Evolutionary conservation across 2,113 vertebrate genomes (phyloP), one percentile per base, ranked within the genome.

Genomic region (Gopherus evgoodei): DNA sequence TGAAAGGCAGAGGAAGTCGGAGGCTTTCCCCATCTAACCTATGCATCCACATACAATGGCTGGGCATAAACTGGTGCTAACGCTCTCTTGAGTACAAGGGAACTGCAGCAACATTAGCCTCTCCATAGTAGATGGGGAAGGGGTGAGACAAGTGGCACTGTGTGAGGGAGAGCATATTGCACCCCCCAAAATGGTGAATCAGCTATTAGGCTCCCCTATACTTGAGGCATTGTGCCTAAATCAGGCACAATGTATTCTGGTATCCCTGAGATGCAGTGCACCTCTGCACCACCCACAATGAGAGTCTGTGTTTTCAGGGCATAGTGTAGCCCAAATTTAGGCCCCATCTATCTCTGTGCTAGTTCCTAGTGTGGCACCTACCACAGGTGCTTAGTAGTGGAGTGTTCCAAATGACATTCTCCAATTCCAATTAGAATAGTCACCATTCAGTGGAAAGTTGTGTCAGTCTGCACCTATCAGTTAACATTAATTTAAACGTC

Each of bases 41-140:
- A 13, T 35, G 11, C 14, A 62, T 35, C 59, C 29, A 31, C 3
- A 12, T 31, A 35, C 59, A 62, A 14, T 27, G 29, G 21, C 16
- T 83, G 44, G 80, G 27, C 6, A 11, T 29, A 21, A 87, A 24
- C 25, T 81, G 35, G 6, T 88, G 31, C 69, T 83, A 57, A 21
- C 52, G 4, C n/a, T 83, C 0, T 0, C 31, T n/a, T 81, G 53
- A 83, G 29, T 88, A 4, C 49, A 75, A 0, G 0, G 53, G n/a
- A 22, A 82, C 59, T 90, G 17, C 4, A 50, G 52, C 8, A 88
- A 13, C 12, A 80, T 82, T 44, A 82, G 79, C 47, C 52, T 17
- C 10, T 89, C 22, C 49, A 72, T 59, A 3, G 12, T 35, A 62
- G 24, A 53, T 44, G 2, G 25, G 14, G 38, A 27, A 17, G 42